Conservation (phyloP, 2,888 invertebrate species). For the Buathra laborator region DNA sequence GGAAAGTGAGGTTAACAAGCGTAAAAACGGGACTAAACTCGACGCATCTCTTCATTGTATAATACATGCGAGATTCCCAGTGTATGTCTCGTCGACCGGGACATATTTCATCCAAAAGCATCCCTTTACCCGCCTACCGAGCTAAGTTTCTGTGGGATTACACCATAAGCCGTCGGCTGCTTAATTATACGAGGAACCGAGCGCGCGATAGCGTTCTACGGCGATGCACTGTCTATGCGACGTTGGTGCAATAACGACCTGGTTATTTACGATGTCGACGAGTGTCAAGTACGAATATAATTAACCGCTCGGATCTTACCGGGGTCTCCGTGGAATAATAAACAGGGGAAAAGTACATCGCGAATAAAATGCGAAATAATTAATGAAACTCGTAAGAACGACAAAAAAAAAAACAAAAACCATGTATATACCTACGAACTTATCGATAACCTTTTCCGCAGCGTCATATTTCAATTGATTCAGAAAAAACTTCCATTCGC, state of each 20-base stretch:
- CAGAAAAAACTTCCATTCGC: not conserved
- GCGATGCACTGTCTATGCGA: slow-evolving; percentile 49
- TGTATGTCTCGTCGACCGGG: slow-evolving; percentile 54
- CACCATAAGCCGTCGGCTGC: slow-evolving; percentile 77
- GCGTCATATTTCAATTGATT: slow-evolving; percentile 33
- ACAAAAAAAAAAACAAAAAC: not conserved
- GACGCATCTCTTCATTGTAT: slow-evolving; percentile 48
- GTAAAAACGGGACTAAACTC: slow-evolving; percentile 50
- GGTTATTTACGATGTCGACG: slow-evolving; percentile 65
- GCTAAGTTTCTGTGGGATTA: slow-evolving; percentile 79
- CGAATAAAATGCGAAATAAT: not conserved
- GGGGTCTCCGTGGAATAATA: slow-evolving; percentile 32
- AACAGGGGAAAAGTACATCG: not conserved
- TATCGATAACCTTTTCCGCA: not conserved
- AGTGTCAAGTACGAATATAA: slow-evolving; percentile 56
- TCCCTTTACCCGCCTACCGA: slow-evolving; percentile 45
- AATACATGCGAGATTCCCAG: not conserved
- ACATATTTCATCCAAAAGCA: slow-evolving; percentile 64
- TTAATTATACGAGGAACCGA: slow-evolving; percentile 77
- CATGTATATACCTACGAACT: not conserved
- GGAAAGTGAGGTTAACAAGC: not conserved
- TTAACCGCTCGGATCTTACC: slow-evolving; percentile 45
- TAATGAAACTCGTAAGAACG: not conserved
- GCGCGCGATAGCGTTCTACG: slow-evolving; percentile 47
- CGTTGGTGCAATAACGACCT: slow-evolving; percentile 59